These are phyloP conservation scores for Sardina pilchardus DNA, from an alignment of 2,113 vertebrate genomes.

Conservation along the genomic window DNA sequence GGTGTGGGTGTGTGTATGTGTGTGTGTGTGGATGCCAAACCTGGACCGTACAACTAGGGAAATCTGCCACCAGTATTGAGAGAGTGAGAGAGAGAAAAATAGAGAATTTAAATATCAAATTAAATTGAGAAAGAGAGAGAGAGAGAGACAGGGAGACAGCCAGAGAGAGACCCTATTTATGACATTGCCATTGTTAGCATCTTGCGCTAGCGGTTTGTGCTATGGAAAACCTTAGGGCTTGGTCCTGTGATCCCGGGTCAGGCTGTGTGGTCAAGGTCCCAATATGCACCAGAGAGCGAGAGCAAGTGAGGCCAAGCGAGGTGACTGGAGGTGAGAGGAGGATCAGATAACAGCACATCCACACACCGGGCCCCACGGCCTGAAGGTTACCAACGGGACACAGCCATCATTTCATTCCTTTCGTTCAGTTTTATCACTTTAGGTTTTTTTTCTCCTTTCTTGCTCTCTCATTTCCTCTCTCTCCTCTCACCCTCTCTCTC, in stretches of 20 bases:
- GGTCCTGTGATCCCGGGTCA: no score
- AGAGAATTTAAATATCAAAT: background rate
- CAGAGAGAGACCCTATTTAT: background rate
- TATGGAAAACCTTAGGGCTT: no score
- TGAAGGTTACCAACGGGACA: conserved; percentile 9
- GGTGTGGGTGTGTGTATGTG: background rate
- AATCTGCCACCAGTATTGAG: background rate
- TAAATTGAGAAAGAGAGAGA: background rate
- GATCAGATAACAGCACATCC: background rate
- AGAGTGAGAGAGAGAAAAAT: background rate
- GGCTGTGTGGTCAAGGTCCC: no score
- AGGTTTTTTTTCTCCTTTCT: background rate
- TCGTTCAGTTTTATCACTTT: conserved; percentile 21
- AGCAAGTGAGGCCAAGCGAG: background rate
- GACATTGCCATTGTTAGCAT: no score
- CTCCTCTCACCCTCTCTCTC: background rate
- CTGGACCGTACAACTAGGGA: background rate
- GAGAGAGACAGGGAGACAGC: background rate
- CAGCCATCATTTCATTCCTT: conserved; percentile 32
- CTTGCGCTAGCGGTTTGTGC: no score
- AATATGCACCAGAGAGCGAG: no score
- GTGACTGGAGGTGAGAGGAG: background rate
- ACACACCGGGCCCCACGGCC: background rate
- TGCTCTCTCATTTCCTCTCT: background rate
- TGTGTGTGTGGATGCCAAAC: background rate